Percentiles rank a stretch among this genome's conserved stretches.
Evolutionary conservation across 30 jellyfish, hydroid and myxozoan species (phyloP).

Genomic region (Clytia hemisphaerica): DNA sequence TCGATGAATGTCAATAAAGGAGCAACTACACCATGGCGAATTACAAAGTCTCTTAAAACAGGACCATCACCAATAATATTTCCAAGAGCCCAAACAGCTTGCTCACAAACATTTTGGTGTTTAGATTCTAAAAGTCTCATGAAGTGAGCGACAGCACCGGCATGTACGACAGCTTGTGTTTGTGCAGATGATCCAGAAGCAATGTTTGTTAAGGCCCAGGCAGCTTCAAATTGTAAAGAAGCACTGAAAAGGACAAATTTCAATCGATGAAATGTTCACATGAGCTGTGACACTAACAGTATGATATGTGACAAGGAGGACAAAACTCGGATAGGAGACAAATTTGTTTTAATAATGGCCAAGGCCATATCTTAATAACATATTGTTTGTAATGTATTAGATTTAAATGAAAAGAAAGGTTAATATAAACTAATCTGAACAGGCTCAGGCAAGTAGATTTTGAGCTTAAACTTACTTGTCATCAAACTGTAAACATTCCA

Average conservation of each 20-base stretch:
- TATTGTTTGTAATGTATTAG: background rate
- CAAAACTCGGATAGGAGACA: background rate
- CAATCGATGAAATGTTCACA: too few species aligned
- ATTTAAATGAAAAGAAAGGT: background rate
- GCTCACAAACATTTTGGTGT: slow-evolving; percentile 92
- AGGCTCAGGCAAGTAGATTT: background rate
- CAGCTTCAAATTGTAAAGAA: slow-evolving; percentile 94
- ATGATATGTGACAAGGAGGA: background rate
- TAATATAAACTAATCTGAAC: background rate
- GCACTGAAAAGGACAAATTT: slow-evolving; percentile 44
- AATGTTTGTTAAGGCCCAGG: slow-evolving; percentile 97
- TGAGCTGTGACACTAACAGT: too few species aligned
- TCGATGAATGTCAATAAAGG: slow-evolving; percentile 67
- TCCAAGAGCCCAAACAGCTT: slow-evolving; percentile 98
- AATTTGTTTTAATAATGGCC: background rate
- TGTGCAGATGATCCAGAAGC: slow-evolving; percentile 98
- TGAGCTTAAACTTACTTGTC: slow-evolving; percentile 49
- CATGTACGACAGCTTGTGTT: slow-evolving; percentile 94
- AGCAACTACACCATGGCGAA: slow-evolving; percentile 73
- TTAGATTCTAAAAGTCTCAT: slow-evolving; percentile 71
- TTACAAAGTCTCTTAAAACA: slow-evolving; percentile 64
- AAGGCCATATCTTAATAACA: too few species aligned
- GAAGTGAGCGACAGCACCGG: slow-evolving; percentile 94
- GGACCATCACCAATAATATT: slow-evolving; percentile 97
- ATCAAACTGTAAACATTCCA: slow-evolving; percentile 76